Evolutionary conservation across 2,113 vertebrate genomes (phyloP).

Genomic region (Rhadina sibilatrix): DNA sequence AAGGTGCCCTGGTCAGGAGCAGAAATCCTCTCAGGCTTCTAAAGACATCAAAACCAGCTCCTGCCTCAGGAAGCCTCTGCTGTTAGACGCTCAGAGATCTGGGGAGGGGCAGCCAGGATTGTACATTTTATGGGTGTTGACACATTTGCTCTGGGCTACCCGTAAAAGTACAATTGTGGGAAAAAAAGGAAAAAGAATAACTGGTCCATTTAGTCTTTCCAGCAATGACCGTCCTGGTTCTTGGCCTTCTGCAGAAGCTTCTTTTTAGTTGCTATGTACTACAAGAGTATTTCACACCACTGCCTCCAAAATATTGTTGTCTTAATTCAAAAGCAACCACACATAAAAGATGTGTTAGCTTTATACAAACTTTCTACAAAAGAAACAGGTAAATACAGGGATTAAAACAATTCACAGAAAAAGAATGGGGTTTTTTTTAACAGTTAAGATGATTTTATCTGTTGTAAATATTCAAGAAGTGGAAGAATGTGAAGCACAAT

Average conservation of each 20-base stretch:
- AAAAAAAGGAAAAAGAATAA: background rate
- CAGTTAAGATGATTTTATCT: background rate
- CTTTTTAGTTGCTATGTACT: background rate
- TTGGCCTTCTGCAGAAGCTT: background rate
- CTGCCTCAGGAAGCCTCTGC: background rate
- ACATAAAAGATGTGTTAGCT: background rate
- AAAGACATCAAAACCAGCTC: background rate
- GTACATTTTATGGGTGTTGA: background rate
- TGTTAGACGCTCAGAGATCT: background rate
- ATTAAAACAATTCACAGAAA: background rate
- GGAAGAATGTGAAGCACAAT: background rate
- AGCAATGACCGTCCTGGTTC: background rate
- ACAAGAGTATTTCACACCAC: background rate
- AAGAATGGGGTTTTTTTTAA: rapidly evolving
- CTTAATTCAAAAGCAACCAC: background rate
- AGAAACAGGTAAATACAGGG: background rate
- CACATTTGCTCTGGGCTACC: background rate
- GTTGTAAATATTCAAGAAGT: background rate
- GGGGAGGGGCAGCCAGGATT: background rate
- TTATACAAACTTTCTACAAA: background rate
- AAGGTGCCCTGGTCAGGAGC: background rate
- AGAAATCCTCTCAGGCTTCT: background rate
- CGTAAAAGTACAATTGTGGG: background rate
- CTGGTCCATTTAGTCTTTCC: background rate
- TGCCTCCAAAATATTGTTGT: background rate